These are phyloP conservation scores for Morinoia aosen DNA, from an alignment of 2,888 invertebrate genomes.

Conservation along the genomic window DNA sequence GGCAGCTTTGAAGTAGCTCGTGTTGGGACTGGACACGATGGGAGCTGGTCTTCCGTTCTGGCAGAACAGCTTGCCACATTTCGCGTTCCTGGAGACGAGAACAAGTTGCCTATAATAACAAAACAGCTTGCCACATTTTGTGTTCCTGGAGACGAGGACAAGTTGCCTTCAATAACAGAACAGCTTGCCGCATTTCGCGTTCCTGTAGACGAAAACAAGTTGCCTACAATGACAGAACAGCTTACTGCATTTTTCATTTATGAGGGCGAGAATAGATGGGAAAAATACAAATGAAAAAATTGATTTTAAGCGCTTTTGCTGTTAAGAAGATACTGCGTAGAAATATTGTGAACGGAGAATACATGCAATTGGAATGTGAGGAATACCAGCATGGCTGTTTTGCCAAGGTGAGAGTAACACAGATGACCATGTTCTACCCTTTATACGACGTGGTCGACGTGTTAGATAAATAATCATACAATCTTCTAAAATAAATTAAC, in stretches of 20 bases:
- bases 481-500: too few relatives aligned
- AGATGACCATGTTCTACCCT: too few relatives aligned
- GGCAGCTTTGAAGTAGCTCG: constrained; percentile 78
- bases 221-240: not conserved
- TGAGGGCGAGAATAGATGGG: constrained; percentile 79
- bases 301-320: too few relatives aligned
- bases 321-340: too few relatives aligned
- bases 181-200: constrained; percentile 92
- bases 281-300: too few relatives aligned
- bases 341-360: too few relatives aligned
- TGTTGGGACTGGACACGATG: constrained; percentile 80
- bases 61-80: constrained; percentile 95
- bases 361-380: too few relatives aligned
- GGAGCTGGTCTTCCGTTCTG: constrained; percentile 89
- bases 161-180: constrained; percentile 92
- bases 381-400: too few relatives aligned
- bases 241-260: not conserved
- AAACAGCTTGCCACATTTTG: not conserved
- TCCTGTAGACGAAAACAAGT: constrained; percentile 75
- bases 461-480: too few relatives aligned
- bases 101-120: not conserved
- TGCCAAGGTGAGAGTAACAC: too few relatives aligned
- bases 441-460: too few relatives aligned
- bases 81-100: constrained; percentile 80
- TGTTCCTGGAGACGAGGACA: constrained; percentile 77